Conservation (phyloP, 2,113 vertebrate species). For the Neotoma lepida region DNA sequence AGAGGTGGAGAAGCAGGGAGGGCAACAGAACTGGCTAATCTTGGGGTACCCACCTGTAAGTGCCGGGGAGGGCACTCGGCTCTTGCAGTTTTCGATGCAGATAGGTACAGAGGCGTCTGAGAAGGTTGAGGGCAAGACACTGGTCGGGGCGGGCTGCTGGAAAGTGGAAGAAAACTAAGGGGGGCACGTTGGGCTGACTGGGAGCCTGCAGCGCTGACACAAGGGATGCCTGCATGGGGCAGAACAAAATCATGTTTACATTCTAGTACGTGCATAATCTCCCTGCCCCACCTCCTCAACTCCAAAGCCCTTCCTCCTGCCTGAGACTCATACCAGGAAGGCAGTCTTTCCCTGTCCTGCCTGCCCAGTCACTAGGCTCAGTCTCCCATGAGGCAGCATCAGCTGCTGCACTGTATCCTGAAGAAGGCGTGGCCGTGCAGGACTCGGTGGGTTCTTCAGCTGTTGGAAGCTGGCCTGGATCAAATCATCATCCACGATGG, state of each 20-base stretch:
- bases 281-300: neutral
- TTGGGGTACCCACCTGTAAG: conserved; percentile 84
- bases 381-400: conserved; percentile 78
- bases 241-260: neutral
- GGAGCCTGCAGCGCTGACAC: conserved; percentile 67
- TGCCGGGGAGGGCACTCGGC: conserved; percentile 72
- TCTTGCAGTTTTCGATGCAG: conserved; percentile 80
- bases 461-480: conserved; percentile 76
- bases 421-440: conserved; percentile 64
- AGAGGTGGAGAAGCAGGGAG: neutral
- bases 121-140: conserved; percentile 84
- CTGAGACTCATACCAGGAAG: conserved; percentile 85
- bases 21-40: neutral
- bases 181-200: neutral
- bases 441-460: conserved; percentile 44
- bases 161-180: conserved; percentile 89
- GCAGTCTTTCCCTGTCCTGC: conserved; percentile 91
- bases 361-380: conserved; percentile 87
- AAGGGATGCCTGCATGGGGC: conserved; percentile 61
- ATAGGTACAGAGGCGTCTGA: conserved; percentile 85
- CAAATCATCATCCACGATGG: conserved; percentile 60
- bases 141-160: conserved; percentile 88
- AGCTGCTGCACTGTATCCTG: conserved; percentile 87
- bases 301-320: neutral
- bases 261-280: neutral